Base-by-base conservation (phyloP, 1,140 invertebrate genomes). In the Cheumatopsyche charites region DNA sequence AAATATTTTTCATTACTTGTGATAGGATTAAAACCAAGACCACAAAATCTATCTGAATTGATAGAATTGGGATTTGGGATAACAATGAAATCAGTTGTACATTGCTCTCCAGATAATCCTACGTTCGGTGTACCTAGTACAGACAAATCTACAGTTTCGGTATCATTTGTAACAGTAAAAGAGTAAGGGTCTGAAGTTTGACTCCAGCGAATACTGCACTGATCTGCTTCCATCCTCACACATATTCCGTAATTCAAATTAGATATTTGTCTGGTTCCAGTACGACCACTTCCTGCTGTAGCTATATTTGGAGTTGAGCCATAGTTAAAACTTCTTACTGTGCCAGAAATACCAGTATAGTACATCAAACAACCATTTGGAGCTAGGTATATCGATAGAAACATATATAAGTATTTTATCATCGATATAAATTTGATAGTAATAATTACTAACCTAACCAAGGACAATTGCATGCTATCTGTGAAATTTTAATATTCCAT, bases 311-410 rank as follows among this genome's bases (percentile, higher is more conserved):
- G 82, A 5, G 85, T 81, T 3, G 86, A 84, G 5, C 86, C 89
- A 77, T 90, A 92, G 79, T 93, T 94, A 73, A 94, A 94, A 79
- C 91, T 92, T 42, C 81, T 87, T 13, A 94, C 88, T 0, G 85
- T 89, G 13, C 89, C 91, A 6, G 85, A 84, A 3, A 82, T 74
- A 1, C 82, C 85, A 23, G 87, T 89, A 78, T 89, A 90, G 80
- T 94, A 94, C 82, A 92, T 91, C 5, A 94, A 83, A 80, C 93
- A 94, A 26, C 92, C 92, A 47, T 87, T 86, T 2, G 92, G 92
- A 3, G 91, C 92, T 91, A 77, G 62, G 82, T 79, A n/a, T n/a
- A n/a, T n/a, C n/a, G n/a, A n/a, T n/a, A n/a, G n/a, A n/a, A n/a
- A n/a, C n/a, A n/a, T 43, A 43, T 43, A 43, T 43, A 43, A 9